Percentiles rank a stretch among this genome's conserved stretches.
phyloP scores from a whole-genome alignment of 1,140 invertebrate genomes.

The Neodiprion virginianus region DNA sequence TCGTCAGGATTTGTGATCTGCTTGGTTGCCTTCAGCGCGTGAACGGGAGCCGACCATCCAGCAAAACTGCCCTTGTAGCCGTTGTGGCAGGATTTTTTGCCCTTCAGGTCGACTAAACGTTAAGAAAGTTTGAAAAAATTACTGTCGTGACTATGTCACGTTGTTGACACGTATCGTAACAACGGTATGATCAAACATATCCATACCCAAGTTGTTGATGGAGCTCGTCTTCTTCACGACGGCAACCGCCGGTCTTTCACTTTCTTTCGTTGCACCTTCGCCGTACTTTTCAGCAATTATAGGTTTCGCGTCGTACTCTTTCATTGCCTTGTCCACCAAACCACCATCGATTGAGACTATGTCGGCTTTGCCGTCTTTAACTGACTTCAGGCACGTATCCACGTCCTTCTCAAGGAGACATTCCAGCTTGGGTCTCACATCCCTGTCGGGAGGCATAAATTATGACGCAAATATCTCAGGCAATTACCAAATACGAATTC shows the following conservation, averaged over 20 bases:
- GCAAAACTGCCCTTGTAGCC: conserved; percentile 50
- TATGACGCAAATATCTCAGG: background rate
- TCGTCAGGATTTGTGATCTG: conserved; percentile 58
- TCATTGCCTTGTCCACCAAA: conserved; percentile 65
- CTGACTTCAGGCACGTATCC: conserved; percentile 71
- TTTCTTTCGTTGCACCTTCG: conserved; percentile 42
- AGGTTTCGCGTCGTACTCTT: conserved; percentile 59
- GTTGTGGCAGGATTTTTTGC: conserved; percentile 66
- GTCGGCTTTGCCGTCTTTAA: conserved; percentile 69
- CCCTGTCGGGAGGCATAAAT: conserved; percentile 48
- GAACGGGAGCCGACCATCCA: conserved; percentile 65
- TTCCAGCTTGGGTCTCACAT: conserved; percentile 74
- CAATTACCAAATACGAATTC: no score
- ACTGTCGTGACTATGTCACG: no score
- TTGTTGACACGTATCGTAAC: no score
- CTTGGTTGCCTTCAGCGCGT: conserved; percentile 54
- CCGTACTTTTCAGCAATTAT: conserved; percentile 64
- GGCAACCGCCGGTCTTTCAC: conserved; percentile 66
- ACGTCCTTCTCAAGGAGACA: conserved; percentile 66
- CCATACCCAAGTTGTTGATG: conserved; percentile 41
- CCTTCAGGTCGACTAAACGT: conserved; percentile 57
- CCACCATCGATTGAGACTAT: conserved; percentile 70
- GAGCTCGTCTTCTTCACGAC: conserved; percentile 63
- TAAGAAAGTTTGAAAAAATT: conserved; percentile 18
- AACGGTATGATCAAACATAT: background rate